A percentile compares a stretch with the other conserved stretches of the same genome.
phyloP scores from a whole-genome alignment of 2,888 invertebrate genomes.

The Drosophila borborema region DNA sequence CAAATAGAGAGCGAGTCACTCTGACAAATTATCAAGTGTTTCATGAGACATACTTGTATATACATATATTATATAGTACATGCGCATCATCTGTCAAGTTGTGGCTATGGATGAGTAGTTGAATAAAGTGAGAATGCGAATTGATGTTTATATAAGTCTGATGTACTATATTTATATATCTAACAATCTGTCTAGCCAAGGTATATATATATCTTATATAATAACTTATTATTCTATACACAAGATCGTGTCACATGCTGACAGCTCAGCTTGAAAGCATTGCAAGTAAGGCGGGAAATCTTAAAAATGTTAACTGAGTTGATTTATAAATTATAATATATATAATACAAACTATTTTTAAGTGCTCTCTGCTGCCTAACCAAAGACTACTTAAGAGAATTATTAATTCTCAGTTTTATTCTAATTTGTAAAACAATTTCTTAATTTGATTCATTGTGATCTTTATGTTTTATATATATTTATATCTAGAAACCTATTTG shows the following conservation, averaged over 20 bases:
- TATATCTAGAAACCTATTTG: no score
- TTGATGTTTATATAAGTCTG: constrained; percentile 2
- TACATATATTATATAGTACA: constrained; percentile 1
- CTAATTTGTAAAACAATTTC: background rate
- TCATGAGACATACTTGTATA: background rate
- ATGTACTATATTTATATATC: background rate
- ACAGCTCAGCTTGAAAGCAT: background rate
- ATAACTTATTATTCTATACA: background rate
- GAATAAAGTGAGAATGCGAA: constrained; percentile 17
- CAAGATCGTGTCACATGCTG: background rate
- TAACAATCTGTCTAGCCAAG: background rate
- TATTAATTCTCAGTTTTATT: background rate
- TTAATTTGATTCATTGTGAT: background rate
- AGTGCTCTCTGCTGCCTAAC: background rate
- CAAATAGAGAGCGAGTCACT: constrained; percentile 50
- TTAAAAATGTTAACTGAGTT: no score
- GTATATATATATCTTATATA: background rate
- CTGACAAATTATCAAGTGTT: constrained; percentile 48
- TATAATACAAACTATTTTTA: background rate
- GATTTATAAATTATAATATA: background rate
- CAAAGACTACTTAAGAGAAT: background rate
- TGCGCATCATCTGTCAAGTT: constrained; percentile 9
- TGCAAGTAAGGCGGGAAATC: background rate
- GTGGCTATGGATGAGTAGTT: constrained; percentile 7
- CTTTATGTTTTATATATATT: no score